Conservation (phyloP, 1,140 invertebrate genomes). For the Drosophila fuyamai region DNA sequence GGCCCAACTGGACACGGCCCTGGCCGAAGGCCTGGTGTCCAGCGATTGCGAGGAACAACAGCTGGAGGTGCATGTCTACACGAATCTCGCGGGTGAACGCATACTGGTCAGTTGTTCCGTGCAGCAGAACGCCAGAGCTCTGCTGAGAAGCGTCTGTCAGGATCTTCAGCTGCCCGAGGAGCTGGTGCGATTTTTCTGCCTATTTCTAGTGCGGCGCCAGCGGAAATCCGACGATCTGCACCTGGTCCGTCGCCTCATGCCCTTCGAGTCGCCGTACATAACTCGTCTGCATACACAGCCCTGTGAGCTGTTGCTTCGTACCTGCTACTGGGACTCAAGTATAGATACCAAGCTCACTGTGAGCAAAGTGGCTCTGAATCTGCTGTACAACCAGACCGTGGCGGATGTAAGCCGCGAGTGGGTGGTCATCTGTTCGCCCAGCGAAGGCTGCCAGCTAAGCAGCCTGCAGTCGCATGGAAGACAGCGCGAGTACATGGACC, state of each 20-base stretch:
- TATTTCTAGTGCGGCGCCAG: conserved; percentile 93
- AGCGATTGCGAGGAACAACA: conserved; percentile 85
- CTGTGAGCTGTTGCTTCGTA: conserved; percentile 90
- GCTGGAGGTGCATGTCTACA: conserved; percentile 60
- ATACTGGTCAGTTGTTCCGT: conserved; percentile 92
- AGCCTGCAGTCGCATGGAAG: conserved; percentile 90
- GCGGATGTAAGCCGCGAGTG: conserved; percentile 94
- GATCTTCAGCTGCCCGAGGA: conserved; percentile 91
- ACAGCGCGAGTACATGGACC: conserved; percentile 94
- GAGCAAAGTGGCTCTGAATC: conserved; percentile 92
- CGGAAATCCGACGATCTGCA: conserved; percentile 87
- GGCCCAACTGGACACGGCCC: conserved; percentile 94
- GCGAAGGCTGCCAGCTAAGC: conserved; percentile 89
- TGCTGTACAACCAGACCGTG: conserved; percentile 94
- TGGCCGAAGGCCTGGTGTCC: conserved; percentile 91
- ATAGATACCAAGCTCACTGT: conserved; percentile 93
- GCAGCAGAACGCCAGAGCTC: conserved; percentile 92
- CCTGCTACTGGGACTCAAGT: conserved; percentile 95
- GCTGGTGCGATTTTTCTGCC: conserved; percentile 93
- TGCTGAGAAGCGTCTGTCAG: conserved; percentile 92
- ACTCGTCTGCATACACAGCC: conserved; percentile 88
- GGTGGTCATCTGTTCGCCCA: conserved; percentile 92
- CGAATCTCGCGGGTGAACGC: conserved; percentile 91
- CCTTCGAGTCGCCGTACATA: conserved; percentile 98
- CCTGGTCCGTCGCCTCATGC: conserved; percentile 94